Percentiles rank a stretch among this genome's conserved stretches.
phyloP scores from a whole-genome alignment of 2,888 invertebrate genomes.

The Apantesis nais region DNA sequence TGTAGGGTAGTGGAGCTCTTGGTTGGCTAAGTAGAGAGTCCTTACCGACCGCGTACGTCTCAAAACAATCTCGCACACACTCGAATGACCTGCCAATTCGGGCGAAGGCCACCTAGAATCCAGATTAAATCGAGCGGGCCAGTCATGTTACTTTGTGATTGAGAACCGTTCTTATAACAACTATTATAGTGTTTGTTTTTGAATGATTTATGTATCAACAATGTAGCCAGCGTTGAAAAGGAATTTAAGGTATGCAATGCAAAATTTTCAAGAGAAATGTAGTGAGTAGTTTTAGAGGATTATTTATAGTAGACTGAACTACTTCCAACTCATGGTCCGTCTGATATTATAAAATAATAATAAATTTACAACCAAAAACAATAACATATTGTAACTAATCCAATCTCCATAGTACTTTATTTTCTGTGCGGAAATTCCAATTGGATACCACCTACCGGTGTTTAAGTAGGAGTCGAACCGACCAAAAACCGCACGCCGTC shows the following conservation, averaged over 20 bases:
- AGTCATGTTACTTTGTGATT: constrained; percentile 6
- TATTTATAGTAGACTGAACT: background rate
- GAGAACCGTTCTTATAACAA: constrained; percentile 17
- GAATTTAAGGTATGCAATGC: constrained; percentile 36
- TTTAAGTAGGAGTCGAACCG: too few relatives aligned
- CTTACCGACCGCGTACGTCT: background rate
- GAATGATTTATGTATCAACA: background rate
- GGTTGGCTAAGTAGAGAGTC: background rate
- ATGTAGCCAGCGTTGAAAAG: constrained; percentile 16
- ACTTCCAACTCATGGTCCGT: too few relatives aligned
- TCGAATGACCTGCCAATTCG: constrained; percentile 38
- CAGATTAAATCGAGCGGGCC: constrained; percentile 45
- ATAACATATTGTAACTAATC: too few relatives aligned
- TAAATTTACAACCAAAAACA: too few relatives aligned
- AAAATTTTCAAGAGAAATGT: background rate
- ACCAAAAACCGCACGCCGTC: too few relatives aligned
- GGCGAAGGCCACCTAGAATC: constrained; percentile 45
- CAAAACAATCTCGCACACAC: constrained; percentile 19
- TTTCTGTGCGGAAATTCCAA: too few relatives aligned
- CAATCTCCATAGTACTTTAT: too few relatives aligned
- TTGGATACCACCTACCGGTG: too few relatives aligned
- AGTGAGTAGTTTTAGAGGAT: background rate
- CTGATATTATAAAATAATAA: too few relatives aligned
- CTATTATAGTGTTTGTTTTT: constrained; percentile 14
- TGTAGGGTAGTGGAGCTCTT: too few relatives aligned